Evolutionary conservation across 1,140 invertebrate species (phyloP).

Genomic region (Frieseomelitta varia): DNA sequence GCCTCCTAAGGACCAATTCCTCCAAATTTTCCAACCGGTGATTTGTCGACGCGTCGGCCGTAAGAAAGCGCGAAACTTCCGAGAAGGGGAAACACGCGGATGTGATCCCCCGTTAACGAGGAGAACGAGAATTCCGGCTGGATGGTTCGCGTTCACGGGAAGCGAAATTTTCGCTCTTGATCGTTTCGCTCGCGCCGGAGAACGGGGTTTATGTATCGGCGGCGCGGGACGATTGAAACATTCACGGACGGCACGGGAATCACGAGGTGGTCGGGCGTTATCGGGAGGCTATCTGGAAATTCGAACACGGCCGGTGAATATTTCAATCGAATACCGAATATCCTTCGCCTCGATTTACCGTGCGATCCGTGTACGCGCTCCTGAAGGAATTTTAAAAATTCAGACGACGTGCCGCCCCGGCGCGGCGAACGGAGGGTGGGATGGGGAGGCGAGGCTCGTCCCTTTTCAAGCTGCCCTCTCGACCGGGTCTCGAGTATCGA

Average conservation of each 20-base stretch:
- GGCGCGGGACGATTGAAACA: constrained; percentile 43
- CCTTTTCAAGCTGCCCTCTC: constrained; percentile 17
- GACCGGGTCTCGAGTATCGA: constrained; percentile 30
- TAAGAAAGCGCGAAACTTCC: background rate
- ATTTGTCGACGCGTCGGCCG: background rate
- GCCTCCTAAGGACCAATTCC: background rate
- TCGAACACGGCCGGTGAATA: constrained; percentile 51
- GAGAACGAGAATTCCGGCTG: too few relatives aligned
- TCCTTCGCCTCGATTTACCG: constrained; percentile 52
- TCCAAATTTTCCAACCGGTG: background rate
- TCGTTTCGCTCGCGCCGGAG: constrained; percentile 7
- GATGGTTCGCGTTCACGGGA: too few relatives aligned
- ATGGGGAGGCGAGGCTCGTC: background rate
- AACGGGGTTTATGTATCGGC: constrained; percentile 44
- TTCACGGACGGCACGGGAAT: constrained; percentile 16
- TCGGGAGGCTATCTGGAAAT: constrained; percentile 32
- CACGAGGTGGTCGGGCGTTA: background rate
- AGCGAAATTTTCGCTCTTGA: too few relatives aligned
- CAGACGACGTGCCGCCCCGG: constrained; percentile 19
- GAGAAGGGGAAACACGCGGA: too few relatives aligned
- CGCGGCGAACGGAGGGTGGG: background rate
- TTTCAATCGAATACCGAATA: constrained; percentile 54
- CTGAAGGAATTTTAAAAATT: constrained; percentile 55
- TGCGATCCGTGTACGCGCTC: constrained; percentile 47
- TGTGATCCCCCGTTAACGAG: background rate